Percentiles rank a stretch among this genome's conserved stretches.
Evolutionary conservation across 2,797 vertebrate genomes (phyloP).

Genomic region (Syndactyla subalaris): DNA sequence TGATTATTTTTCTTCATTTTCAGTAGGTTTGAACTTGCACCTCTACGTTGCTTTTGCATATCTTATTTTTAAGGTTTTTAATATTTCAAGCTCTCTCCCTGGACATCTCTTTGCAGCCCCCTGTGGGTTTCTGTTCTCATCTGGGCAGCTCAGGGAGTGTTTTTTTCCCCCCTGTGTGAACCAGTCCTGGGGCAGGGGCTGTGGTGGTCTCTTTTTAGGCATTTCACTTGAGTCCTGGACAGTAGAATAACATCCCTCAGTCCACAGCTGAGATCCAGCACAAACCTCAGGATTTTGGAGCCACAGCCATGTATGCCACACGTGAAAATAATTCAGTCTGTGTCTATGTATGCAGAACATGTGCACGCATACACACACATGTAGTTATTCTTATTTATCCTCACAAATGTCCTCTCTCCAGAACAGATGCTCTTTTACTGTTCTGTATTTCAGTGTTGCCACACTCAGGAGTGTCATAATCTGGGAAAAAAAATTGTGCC

Average conservation of each 20-base stretch:
- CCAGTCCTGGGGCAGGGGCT: fast-evolving
- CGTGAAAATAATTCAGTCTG: background rate
- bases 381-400: background rate
- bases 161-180: background rate
- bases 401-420: background rate
- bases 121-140: background rate
- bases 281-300: background rate
- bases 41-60: background rate
- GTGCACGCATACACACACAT: background rate
- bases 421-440: background rate
- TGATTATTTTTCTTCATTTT: background rate
- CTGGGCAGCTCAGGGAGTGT: background rate
- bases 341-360: background rate
- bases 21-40: background rate
- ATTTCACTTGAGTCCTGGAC: background rate
- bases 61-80: background rate
- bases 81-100: background rate
- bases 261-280: background rate
- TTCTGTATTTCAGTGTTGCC: background rate
- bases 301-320: background rate
- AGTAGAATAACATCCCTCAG: background rate
- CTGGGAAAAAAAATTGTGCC: background rate
- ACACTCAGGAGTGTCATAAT: background rate
- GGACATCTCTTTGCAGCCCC: background rate
- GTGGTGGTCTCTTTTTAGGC: background rate